Percentiles rank a stretch among this genome's conserved stretches.
Evolutionary conservation across 2,113 vertebrate species (phyloP).

Genomic region (Aldabrachelys gigantea): DNA sequence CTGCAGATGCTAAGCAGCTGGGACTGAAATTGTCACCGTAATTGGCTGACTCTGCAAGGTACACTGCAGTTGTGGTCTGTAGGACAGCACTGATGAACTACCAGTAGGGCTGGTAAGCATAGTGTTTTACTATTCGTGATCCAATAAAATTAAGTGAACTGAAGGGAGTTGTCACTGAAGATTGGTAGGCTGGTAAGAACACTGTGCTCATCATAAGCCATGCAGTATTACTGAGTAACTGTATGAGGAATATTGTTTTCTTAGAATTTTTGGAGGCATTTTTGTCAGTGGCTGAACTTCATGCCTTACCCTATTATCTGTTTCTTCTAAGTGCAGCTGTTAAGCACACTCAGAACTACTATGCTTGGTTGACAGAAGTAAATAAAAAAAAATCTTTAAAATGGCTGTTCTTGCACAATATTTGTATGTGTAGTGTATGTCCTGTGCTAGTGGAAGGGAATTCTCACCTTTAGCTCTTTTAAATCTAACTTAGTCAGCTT

Average conservation of each 20-base stretch:
- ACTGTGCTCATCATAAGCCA: background rate
- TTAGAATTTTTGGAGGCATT: background rate
- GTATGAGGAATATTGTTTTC: background rate
- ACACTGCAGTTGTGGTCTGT: conserved; percentile 4
- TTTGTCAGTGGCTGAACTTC: background rate
- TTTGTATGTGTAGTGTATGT: rapidly evolving
- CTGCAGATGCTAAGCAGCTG: background rate
- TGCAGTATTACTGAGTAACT: background rate
- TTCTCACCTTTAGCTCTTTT: background rate
- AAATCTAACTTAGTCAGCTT: background rate
- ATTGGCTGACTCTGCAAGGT: background rate
- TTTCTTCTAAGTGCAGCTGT: background rate
- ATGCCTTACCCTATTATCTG: background rate
- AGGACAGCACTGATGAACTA: conserved; percentile 3
- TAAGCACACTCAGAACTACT: background rate
- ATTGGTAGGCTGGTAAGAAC: background rate
- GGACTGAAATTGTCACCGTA: conserved; percentile 8
- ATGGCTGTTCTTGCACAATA: background rate
- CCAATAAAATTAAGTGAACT: conserved; percentile 1
- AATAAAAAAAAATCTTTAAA: background rate
- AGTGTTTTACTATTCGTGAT: background rate
- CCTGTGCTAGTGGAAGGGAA: background rate
- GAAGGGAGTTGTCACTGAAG: background rate
- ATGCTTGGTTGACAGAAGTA: background rate
- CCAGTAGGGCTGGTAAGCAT: background rate